Conservation (phyloP, 2,888 invertebrate genomes). For the Drosophila vallismaia region DNA sequence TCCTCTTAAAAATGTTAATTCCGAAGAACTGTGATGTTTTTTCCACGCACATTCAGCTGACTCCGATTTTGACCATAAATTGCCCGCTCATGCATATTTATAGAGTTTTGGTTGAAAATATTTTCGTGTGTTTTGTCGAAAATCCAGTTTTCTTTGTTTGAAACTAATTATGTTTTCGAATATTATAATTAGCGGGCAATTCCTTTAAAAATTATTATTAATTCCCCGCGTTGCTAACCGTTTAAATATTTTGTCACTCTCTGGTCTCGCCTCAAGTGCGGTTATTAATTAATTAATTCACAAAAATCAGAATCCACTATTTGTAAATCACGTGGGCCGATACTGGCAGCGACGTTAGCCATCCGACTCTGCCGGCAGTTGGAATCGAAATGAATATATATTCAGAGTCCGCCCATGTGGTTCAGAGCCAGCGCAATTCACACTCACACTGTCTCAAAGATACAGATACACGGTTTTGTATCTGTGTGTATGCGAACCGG, state of each 20-base stretch:
- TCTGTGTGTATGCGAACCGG: slow-evolving; percentile 54
- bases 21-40: background rate
- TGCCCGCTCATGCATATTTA: slow-evolving; percentile 70
- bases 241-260: slow-evolving; percentile 27
- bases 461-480: slow-evolving; percentile 30
- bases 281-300: slow-evolving; percentile 37
- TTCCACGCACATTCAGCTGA: slow-evolving; percentile 33
- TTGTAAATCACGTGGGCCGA: slow-evolving; percentile 45
- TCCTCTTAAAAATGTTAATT: background rate
- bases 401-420: slow-evolving; percentile 59
- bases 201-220: slow-evolving; percentile 44
- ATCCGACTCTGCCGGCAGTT: slow-evolving; percentile 68
- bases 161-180: slow-evolving; percentile 51
- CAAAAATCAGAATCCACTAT: slow-evolving; percentile 16
- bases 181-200: slow-evolving; percentile 33
- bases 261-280: slow-evolving; percentile 8
- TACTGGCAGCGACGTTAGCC: slow-evolving; percentile 39
- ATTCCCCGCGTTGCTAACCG: slow-evolving; percentile 23
- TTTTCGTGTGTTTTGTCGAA: slow-evolving; percentile 51
- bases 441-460: slow-evolving; percentile 1
- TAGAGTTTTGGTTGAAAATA: slow-evolving; percentile 46
- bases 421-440: slow-evolving; percentile 24
- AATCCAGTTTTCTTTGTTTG: slow-evolving; percentile 71
- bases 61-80: slow-evolving; percentile 47
- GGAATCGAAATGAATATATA: slow-evolving; percentile 58